Percentiles rank a stretch among this genome's conserved stretches.
Evolutionary conservation across 2,888 invertebrate species (phyloP).

Genomic region (Blera fallax): DNA sequence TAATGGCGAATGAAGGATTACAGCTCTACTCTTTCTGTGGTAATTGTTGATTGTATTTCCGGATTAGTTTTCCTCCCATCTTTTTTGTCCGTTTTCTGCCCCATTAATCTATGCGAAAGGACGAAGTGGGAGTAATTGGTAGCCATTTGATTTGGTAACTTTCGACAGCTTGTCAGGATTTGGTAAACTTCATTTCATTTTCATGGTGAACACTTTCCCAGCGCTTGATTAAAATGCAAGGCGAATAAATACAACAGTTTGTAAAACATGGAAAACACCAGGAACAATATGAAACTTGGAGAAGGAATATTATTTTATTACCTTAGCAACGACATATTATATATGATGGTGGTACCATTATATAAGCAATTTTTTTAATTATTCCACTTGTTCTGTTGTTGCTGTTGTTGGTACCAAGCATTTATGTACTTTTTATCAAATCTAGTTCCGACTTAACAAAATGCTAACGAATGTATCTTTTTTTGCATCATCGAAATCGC

Average conservation of each 20-base stretch:
- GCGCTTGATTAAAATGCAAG: constrained; percentile 21
- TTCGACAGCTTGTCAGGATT: constrained; percentile 49
- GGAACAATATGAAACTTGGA: background rate
- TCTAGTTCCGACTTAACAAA: too few species aligned
- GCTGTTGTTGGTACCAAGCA: too few species aligned
- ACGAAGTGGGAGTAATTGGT: constrained; percentile 20
- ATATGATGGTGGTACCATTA: background rate
- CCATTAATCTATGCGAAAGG: background rate
- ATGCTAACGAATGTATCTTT: too few species aligned
- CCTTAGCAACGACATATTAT: background rate
- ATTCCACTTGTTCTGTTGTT: too few species aligned
- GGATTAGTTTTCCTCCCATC: constrained; percentile 18
- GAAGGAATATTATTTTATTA: background rate
- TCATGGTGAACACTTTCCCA: background rate
- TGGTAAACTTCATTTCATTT: constrained; percentile 17
- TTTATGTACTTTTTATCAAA: too few species aligned
- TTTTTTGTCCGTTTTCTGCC: background rate
- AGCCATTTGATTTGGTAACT: constrained; percentile 39
- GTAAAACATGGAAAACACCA: background rate
- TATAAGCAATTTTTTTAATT: too few species aligned
- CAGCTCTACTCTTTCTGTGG: background rate
- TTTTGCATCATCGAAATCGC: too few species aligned
- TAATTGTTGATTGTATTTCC: constrained; percentile 48
- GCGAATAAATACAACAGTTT: constrained; percentile 18
- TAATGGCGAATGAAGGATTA: constrained; percentile 21